Evolutionary conservation across 2,888 invertebrate genomes (phyloP), one percentile per base, ranked within the genome.

Genomic region (Saturnia pavonia): DNA sequence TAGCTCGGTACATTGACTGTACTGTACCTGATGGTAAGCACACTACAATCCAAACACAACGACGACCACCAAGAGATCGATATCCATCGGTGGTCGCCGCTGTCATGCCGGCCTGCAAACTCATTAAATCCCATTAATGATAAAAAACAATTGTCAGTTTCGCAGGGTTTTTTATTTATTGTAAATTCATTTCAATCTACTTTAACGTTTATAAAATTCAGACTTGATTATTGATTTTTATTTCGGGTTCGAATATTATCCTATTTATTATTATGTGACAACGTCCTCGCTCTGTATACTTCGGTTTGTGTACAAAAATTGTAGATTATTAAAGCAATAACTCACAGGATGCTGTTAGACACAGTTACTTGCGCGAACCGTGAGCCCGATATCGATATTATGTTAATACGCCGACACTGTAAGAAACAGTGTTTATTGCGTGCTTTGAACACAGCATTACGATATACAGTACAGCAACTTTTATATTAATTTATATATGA

Each of bases 331-430:
- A 65, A 65, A 71, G 66, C 71, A 51, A 68, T 71, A 72, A 71
- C 72, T 72, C 71, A 66, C 45, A 67, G 43, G 63, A 25, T n/a
- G 54, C 67, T 65, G 43, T 70, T 68, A 43, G 67, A 67, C 67
- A 68, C 67, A 71, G 70, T 71, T 54, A 68, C 54, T 68, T 54
- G 68, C 8, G 68, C 14, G n/a, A 65, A 40, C 40, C 65, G 16
- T 40, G 65, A 34, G 16, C 65, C 69, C 42, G 66, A 57, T 70
- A 63, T 69, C 73, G 70, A 73, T 73, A 73, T 73, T 73, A 73
- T 73, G 73, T 72, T 73, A 73, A 73, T 73, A 42, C 69, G 54
- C 51, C 68, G 8, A n/a, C 34, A n/a, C 11, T 22, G 63, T 65
- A 65, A 25, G 63, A 22, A 65, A 65, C 63, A 65, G 40, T 40